These are phyloP conservation scores for Lamellibrachia columna DNA, from an alignment of 2,888 invertebrate genomes.

Conservation along the genomic window DNA sequence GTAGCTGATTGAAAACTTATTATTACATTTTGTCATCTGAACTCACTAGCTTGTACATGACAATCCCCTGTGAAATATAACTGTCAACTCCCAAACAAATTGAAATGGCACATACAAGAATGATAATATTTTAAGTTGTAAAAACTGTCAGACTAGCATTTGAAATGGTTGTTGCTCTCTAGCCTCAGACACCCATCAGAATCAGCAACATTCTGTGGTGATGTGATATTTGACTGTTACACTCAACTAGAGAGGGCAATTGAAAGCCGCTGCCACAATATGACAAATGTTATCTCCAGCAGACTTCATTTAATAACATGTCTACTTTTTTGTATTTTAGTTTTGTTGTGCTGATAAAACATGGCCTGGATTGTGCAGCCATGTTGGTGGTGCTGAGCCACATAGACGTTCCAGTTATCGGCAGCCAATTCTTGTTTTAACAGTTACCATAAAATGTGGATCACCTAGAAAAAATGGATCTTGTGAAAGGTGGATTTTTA, in stretches of 20 bases:
- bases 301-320: not conserved
- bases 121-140: not conserved
- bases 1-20: no score
- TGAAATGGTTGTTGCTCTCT: not conserved
- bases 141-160: not conserved
- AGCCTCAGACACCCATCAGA: not conserved
- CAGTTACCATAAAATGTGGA: not conserved
- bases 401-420: not conserved
- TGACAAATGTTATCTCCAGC: not conserved
- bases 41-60: not conserved
- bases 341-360: not conserved
- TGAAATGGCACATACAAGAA: not conserved
- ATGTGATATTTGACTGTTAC: constrained; percentile 16
- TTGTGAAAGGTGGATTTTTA: not conserved
- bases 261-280: not conserved
- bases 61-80: not conserved
- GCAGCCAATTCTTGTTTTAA: not conserved
- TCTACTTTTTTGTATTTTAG: not conserved
- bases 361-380: not conserved
- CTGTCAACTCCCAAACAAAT: not conserved
- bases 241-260: not conserved
- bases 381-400: not conserved
- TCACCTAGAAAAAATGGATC: not conserved
- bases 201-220: not conserved
- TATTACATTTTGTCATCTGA: not conserved